Base-by-base conservation (phyloP, 2,113 vertebrate genomes). In the Cynocephalus volans region DNA sequence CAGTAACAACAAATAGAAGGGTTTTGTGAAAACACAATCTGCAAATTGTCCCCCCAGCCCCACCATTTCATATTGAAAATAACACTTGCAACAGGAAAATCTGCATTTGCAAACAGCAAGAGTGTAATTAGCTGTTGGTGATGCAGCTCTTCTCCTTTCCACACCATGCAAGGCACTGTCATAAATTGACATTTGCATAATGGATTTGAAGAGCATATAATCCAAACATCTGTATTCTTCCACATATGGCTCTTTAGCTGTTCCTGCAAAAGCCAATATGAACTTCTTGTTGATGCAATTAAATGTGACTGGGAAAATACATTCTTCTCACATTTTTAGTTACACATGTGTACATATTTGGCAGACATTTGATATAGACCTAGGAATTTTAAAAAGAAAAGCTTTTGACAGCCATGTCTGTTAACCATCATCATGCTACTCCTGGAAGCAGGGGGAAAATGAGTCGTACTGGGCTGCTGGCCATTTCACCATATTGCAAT, bases 221-320 rank as follows among this genome's bases (percentile, higher is more conserved):
- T 67, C 60, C 88, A 77, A 90, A 72, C 93, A 97, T 97, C 88
- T 96, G 88, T 50, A 94, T 85, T 76, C 36, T 76, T 76, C 91
- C 79, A 64, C 81, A 62, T 41, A 88, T 65, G 94, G 69, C 54
- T 82, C 77, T 92, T 97, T 97, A 87, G 75, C 54, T 86, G 8
- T 95, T 83, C 70, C 85, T 93, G 56, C 88, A 90, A 96, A 90
- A 50, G 70, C 67, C 90, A 88, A 75, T 77, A 50, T 54, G 81
- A 89, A 60, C 56, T 85, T 92, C 94, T 91, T 76, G 31, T 73
- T 96, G 95, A 86, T 93, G 26, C 62, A 79, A 58, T 97, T 97
- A 92, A 79, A 97, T 96, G 67, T 89, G 83, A 95, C 69, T 98
- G 96, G 85, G 97, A 97, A 91, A 97, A 73, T 60, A 94, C 96